Base-by-base conservation (phyloP, 1,140 invertebrate species). In the Elysia chlorotica region DNA sequence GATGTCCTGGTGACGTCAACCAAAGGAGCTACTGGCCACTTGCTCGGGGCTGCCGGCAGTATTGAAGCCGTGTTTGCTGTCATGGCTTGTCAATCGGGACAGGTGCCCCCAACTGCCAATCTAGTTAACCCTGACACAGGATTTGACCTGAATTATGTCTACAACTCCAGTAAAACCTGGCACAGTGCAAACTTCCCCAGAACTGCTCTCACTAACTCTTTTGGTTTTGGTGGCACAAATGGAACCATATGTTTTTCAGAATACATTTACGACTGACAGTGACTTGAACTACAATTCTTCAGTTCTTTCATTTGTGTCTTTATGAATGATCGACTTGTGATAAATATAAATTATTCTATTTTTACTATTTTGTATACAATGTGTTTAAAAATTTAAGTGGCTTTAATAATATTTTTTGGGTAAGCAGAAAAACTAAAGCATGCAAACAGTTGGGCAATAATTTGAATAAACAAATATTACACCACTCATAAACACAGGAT, bases 191-290 rank as follows among this genome's bases (percentile, higher is more conserved):
- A 2, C 6, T 63, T 59, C 6, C 79, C 77, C 81, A 90, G 93
- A 83, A 89, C 96, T 77, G 96, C 95, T n/a, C 86, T 99, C 56
- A 98, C 96, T 88, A 99, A 99, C 89, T 96, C 97, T 19, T 99
- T 99, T 91, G 98, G 97, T 4, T 99, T 99, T 91, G 97, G 97
- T 68, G 98, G 97, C 37, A 99, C 97, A 25, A 99, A 99, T 91
- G 95, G 95, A 37, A 93, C 92, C 76, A 87, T 99, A 17, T 96
- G 95, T 88, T 19, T 76, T 66, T 53, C 63, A 56, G 61, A 76
- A 54, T 76, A 63, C 30, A 36, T 63, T 17, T 41, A 54, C 6
- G 10, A 65, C 5, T 74, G 56, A 70, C 36, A 17, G 5, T 31
- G n/a, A n/a, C n/a, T n/a, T n/a, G n/a, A n/a, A n/a, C n/a, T n/a